These are phyloP conservation scores for Paratilapia polleni DNA, from an alignment of 2,113 vertebrate genomes.

Conservation along the genomic window DNA sequence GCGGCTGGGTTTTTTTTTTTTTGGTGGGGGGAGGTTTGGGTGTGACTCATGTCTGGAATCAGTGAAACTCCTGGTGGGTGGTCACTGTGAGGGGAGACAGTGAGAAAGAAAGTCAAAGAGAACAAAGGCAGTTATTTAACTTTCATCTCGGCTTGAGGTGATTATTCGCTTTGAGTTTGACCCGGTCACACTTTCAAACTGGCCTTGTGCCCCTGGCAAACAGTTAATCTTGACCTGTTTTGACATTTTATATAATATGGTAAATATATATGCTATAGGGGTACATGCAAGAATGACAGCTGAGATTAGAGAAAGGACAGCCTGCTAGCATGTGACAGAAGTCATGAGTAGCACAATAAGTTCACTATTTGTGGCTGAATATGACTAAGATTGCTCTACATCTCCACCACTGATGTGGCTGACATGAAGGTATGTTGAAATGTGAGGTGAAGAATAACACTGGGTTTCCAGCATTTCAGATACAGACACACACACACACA, in stretches of 20 bases:
- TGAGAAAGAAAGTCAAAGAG: conserved; percentile 52
- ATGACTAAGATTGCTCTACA: conserved; percentile 5
- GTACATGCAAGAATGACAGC: background rate
- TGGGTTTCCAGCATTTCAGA: conserved; percentile 30
- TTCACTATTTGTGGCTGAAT: conserved; percentile 7
- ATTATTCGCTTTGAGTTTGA: conserved; percentile 63
- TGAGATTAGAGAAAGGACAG: conserved; percentile 4
- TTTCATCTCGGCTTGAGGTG: conserved; percentile 67
- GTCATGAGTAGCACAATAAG: conserved; percentile 36
- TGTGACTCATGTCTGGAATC: conserved; percentile 64
- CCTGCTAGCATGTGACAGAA: conserved; percentile 24
- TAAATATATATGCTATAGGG: background rate
- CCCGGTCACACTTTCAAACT: conserved; percentile 44
- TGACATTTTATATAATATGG: conserved; percentile 9
- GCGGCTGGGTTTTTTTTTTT: background rate
- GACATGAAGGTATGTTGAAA: conserved; percentile 30
- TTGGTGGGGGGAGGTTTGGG: conserved; percentile 7
- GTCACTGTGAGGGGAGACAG: conserved; percentile 46
- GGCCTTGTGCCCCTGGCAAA: conserved; percentile 27
- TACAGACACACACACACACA: conserved; percentile 14
- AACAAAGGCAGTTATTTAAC: conserved; percentile 66
- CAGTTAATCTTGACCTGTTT: conserved; percentile 13
- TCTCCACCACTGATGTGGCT: conserved; percentile 13
- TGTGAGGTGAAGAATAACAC: conserved; percentile 26
- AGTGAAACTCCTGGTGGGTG: conserved; percentile 73